These are phyloP conservation scores for Lates japonicus DNA, from an alignment of 2,797 vertebrate genomes.

Conservation along the genomic window DNA sequence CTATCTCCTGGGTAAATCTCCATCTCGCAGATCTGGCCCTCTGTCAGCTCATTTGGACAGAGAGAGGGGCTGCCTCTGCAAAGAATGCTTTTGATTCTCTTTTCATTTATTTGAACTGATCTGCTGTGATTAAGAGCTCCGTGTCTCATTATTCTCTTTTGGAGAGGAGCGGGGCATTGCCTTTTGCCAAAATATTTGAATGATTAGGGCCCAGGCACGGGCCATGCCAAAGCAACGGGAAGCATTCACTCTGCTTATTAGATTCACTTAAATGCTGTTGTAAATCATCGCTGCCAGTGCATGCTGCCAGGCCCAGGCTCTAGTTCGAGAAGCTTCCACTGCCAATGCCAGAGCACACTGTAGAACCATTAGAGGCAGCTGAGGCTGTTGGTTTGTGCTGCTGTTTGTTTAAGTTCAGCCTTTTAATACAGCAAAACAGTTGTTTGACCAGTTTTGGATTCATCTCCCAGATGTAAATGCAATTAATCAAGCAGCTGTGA, in stretches of 20 bases:
- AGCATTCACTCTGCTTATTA: slow-evolving; percentile 96
- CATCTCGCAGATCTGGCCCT: slow-evolving; percentile 90
- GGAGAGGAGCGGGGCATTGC: slow-evolving; percentile 86
- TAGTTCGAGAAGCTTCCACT: slow-evolving; percentile 77
- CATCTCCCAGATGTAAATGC: slow-evolving; percentile 57
- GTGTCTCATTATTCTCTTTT: slow-evolving; percentile 87
- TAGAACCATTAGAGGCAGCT: slow-evolving; percentile 70
- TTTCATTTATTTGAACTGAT: slow-evolving; percentile 99
- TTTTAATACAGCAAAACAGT: slow-evolving; percentile 64
- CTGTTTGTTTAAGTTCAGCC: slow-evolving; percentile 75
- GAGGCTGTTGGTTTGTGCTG: slow-evolving; percentile 62
- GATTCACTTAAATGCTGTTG: slow-evolving; percentile 94
- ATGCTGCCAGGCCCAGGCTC: slow-evolving; percentile 78
- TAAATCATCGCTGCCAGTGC: slow-evolving; percentile 91
- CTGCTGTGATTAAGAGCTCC: slow-evolving; percentile 96
- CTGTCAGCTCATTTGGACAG: slow-evolving; percentile 94
- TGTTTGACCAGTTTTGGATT: slow-evolving; percentile 71
- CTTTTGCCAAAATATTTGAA: slow-evolving; percentile 97
- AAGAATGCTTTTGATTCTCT: slow-evolving; percentile 97
- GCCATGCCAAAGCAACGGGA: slow-evolving; percentile 94
- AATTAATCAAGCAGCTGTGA: slow-evolving; percentile 68
- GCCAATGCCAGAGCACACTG: slow-evolving; percentile 72
- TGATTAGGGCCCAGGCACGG: slow-evolving; percentile 92
- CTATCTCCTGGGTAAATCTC: slow-evolving; percentile 82
- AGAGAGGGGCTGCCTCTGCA: slow-evolving; percentile 87